These are phyloP conservation scores for Pontoporia blainvillei DNA, from an alignment of 2,113 vertebrate species.

Conservation along the genomic window DNA sequence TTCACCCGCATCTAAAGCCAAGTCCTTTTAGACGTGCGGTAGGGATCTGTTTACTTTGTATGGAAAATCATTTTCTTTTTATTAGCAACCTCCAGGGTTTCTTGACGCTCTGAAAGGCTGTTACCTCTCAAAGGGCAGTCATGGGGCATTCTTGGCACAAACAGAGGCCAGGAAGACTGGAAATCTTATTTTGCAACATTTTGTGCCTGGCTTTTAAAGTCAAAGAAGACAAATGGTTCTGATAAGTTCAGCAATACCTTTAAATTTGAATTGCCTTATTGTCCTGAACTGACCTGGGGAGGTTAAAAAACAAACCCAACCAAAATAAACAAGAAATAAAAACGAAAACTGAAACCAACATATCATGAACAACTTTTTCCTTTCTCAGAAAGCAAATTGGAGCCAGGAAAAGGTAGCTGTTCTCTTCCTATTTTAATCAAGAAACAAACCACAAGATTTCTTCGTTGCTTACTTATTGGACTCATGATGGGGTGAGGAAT, in stretches of 20 bases:
- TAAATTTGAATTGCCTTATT: neutral
- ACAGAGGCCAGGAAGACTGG: neutral
- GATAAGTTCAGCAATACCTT: neutral
- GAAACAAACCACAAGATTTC: neutral
- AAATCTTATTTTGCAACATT: constrained; percentile 39
- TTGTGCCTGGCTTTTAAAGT: constrained; percentile 23
- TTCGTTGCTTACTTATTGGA: neutral
- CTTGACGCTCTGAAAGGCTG: neutral
- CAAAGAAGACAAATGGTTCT: constrained; percentile 30
- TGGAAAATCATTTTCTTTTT: constrained; percentile 53
- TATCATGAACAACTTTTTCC: neutral
- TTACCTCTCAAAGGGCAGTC: neutral
- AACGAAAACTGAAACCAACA: neutral
- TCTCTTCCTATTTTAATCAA: neutral
- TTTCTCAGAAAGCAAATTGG: neutral
- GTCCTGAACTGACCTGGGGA: constrained; percentile 1
- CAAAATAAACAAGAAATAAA: neutral
- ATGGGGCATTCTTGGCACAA: neutral
- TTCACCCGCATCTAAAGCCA: neutral
- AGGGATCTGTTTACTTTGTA: constrained; percentile 30
- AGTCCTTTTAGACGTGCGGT: neutral
- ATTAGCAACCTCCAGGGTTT: constrained; percentile 7
- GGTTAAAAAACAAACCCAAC: neutral
- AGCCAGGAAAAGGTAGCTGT: neutral
- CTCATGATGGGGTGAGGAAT: neutral